Base-by-base conservation (phyloP, 2,888 invertebrate species). In the Leucoma salicis region DNA sequence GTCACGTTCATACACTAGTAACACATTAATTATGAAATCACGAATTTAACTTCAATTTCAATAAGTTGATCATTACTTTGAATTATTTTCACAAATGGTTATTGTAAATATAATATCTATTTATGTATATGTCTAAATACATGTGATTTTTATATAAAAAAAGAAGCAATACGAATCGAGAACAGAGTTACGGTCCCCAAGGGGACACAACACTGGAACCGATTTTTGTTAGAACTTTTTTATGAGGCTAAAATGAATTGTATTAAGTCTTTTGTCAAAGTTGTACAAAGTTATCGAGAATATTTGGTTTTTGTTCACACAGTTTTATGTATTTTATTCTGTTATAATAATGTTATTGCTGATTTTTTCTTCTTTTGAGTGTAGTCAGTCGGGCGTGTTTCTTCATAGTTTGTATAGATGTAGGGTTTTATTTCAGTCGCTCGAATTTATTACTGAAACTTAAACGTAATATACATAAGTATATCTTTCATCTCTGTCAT, bases 171-270 rank as follows among this genome's bases (percentile, higher is more conserved):
- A 40, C 42, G 36, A 31, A 35, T 28, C 43, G 37, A 46, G 14
- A 76, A 77, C 70, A 4, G 70, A 74, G 70, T 69, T 66, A 62
- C 54, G 63, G 71, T 78, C 82, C 83, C 82, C 85, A 81, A 76
- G 75, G 75, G 77, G 71, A 11, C 70, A 57, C 66, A 61, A 61
- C 66, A 70, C 73, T 73, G 71, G 60, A 66, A 70, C 70, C 75
- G 76, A 76, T 79, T 82, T 78, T 83, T 82, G 79, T 76, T 82
- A 84, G 85, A 84, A 85, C 81, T 83, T 86, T 59, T 85, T 85
- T 86, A 84, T 82, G 80, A 77, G 73, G 74, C 76, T 73, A 77
- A 82, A 85, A 84, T 84, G 82, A 82, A 84, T 85, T 84, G 81
- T 82, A 79, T 78, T 78, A 83, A 83, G 82, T 80, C 81, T 82